Conservation (phyloP, 2,113 vertebrate species). For the Geothlypis trichas region DNA sequence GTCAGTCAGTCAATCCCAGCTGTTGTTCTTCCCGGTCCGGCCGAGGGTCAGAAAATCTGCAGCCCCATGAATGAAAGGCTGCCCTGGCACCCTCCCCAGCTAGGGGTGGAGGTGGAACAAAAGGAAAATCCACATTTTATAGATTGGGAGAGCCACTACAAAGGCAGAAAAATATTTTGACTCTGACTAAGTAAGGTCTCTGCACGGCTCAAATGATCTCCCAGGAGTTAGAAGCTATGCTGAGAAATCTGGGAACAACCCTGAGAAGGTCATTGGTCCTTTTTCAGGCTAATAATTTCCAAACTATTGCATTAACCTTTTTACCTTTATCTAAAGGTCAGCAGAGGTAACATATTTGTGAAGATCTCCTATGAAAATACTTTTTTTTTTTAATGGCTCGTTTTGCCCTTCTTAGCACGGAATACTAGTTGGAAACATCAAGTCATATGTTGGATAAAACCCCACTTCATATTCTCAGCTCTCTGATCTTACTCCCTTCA, state of each 20-base stretch:
- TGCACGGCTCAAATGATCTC: constrained; percentile 17
- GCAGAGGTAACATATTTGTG: constrained; percentile 46
- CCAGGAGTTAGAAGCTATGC: constrained; percentile 15
- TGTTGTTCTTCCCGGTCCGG: neutral
- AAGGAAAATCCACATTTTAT: constrained; percentile 54
- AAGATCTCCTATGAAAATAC: constrained; percentile 56
- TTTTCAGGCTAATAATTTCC: constrained; percentile 43
- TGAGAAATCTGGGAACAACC: constrained; percentile 29
- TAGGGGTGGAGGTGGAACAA: constrained; percentile 40
- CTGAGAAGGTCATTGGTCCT: neutral
- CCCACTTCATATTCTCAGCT: constrained; percentile 36
- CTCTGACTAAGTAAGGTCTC: constrained; percentile 45
- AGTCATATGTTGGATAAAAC: constrained; percentile 59
- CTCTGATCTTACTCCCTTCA: constrained; percentile 60
- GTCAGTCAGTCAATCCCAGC: neutral
- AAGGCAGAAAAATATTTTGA: constrained; percentile 62
- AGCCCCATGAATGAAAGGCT: constrained; percentile 33
- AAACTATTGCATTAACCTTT: constrained; percentile 51
- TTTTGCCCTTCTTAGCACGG: constrained; percentile 37
- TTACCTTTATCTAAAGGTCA: constrained; percentile 59
- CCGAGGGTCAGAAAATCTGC: neutral
- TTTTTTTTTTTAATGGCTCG: constrained; percentile 2
- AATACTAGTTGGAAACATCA: constrained; percentile 66
- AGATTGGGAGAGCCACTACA: neutral
- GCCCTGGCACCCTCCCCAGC: neutral